Conservation (phyloP, 2,113 vertebrate genomes). For the Indicator indicator region DNA sequence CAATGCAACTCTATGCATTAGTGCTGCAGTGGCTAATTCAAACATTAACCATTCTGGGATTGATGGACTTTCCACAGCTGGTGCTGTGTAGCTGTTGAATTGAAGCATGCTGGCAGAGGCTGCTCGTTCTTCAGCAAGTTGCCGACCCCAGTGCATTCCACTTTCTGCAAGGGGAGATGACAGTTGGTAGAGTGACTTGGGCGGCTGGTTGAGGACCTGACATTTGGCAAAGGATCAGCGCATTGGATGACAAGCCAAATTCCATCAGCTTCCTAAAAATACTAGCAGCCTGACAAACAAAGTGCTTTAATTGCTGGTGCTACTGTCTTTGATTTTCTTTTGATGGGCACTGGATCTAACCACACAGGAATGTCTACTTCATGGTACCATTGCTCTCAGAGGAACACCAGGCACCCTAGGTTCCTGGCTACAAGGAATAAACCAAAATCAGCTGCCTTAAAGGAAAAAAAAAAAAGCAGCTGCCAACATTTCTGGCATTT, state of each 20-base stretch:
- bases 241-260: conserved; percentile 32
- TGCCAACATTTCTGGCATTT: neutral
- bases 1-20: conserved; percentile 64
- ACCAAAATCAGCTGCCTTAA: neutral
- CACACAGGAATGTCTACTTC: neutral
- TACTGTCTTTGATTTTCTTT: neutral
- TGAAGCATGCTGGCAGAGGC: conserved; percentile 47
- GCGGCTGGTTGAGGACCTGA: conserved; percentile 6
- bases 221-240: conserved; percentile 1
- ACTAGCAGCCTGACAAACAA: conserved; percentile 15
- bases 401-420: neutral
- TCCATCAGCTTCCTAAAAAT: conserved; percentile 63
- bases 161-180: neutral
- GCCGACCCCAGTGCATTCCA: neutral
- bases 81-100: conserved; percentile 64
- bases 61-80: conserved; percentile 72
- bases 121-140: conserved; percentile 30
- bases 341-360: neutral
- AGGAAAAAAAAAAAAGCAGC: neutral
- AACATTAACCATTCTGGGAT: conserved; percentile 68
- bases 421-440: neutral
- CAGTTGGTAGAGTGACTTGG: conserved; percentile 36
- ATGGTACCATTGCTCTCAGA: neutral
- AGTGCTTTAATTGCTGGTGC: neutral
- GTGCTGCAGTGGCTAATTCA: conserved; percentile 65